These are phyloP conservation scores for Nasonia oneida DNA, from an alignment of 2,888 invertebrate species.

Conservation along the genomic window DNA sequence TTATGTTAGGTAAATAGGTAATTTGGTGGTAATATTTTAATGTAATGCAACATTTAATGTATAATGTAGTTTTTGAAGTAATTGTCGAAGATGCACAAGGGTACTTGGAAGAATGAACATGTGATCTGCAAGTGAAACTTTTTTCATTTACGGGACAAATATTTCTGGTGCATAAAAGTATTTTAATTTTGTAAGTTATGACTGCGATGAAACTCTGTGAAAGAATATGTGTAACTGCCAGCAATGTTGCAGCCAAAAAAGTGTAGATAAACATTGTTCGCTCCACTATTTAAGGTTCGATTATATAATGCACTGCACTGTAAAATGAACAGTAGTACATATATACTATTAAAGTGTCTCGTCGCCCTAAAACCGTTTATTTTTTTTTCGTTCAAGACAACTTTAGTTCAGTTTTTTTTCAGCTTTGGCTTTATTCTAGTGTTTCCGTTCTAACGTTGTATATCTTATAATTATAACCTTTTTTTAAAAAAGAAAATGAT, in stretches of 20 bases:
- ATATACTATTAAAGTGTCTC: constrained; percentile 40
- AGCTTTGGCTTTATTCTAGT: constrained; percentile 28
- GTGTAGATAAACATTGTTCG: constrained; percentile 31
- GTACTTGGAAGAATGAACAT: constrained; percentile 52
- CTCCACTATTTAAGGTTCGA: constrained; percentile 40
- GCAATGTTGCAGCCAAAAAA: constrained; percentile 40
- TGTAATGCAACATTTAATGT: constrained; percentile 55
- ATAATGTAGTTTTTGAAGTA: constrained; percentile 46
- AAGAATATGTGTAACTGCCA: constrained; percentile 43
- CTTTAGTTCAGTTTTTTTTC: constrained; percentile 29
- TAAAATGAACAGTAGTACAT: constrained; percentile 53
- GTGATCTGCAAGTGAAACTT: constrained; percentile 47
- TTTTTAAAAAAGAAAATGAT: constrained; percentile 35
- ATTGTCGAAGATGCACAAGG: constrained; percentile 48
- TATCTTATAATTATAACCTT: constrained; percentile 27
- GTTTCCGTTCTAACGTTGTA: constrained; percentile 41
- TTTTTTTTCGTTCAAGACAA: constrained; percentile 29
- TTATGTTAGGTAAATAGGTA: constrained; percentile 57
- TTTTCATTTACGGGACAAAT: constrained; percentile 52
- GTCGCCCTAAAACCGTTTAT: constrained; percentile 28
- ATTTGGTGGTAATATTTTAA: constrained; percentile 53
- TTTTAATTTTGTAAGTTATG: constrained; percentile 58
- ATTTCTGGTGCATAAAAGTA: constrained; percentile 50
- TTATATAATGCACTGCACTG: constrained; percentile 49
- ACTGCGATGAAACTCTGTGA: constrained; percentile 41